Conservation (phyloP, 2,888 invertebrate genomes). For the Protonemura montana region DNA sequence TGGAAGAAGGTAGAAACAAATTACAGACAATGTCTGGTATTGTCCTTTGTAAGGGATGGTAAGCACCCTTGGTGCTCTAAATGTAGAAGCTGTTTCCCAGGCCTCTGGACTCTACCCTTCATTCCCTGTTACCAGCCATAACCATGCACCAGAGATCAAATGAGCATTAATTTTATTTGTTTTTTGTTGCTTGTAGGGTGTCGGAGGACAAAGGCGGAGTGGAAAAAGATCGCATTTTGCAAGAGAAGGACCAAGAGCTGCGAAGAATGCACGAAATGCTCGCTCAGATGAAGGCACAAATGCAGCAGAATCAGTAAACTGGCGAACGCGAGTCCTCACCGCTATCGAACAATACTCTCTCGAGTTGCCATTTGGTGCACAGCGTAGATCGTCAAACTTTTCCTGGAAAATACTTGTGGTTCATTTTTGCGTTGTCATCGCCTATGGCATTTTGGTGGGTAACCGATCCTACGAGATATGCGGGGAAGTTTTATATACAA, state of each 20-base stretch:
- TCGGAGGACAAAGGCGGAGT: slow-evolving; percentile 49
- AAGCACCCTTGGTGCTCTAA: too few species aligned
- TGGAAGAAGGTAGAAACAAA: too few species aligned
- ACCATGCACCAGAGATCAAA: too few species aligned
- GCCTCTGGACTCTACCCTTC: too few species aligned
- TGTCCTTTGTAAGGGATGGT: too few species aligned
- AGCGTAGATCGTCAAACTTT: background rate
- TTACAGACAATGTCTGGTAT: too few species aligned
- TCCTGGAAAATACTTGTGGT: background rate
- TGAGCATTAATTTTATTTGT: background rate
- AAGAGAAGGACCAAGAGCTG: slow-evolving; percentile 92
- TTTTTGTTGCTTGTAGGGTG: slow-evolving; percentile 25
- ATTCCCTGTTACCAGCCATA: too few species aligned
- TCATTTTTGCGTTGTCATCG: background rate
- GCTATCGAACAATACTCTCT: background rate
- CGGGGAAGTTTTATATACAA: background rate
- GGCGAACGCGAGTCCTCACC: background rate
- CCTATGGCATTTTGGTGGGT: background rate
- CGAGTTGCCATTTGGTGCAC: background rate
- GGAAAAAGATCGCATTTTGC: slow-evolving; percentile 84
- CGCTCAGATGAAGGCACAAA: slow-evolving; percentile 95
- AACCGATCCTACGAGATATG: background rate
- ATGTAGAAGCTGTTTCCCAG: too few species aligned
- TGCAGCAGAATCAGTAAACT: slow-evolving; percentile 66
- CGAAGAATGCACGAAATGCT: slow-evolving; percentile 96